Conservation (phyloP, 1,140 invertebrate species). For the Eurosta solidaginis region DNA sequence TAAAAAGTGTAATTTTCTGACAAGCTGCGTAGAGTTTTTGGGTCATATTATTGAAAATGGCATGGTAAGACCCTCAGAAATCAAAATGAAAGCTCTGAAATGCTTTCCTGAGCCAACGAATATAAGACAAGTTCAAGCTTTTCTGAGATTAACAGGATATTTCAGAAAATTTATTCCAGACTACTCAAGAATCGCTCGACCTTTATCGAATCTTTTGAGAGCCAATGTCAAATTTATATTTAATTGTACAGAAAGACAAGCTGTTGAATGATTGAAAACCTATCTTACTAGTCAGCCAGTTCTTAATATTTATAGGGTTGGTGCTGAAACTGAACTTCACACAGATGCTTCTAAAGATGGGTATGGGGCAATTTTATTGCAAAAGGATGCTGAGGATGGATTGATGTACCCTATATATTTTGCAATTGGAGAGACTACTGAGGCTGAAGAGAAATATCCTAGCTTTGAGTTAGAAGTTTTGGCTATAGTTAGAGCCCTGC, state of each 20-base stretch:
- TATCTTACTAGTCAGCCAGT: not conserved
- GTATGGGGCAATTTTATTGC: slow-evolving; percentile 38
- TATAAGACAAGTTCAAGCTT: no score
- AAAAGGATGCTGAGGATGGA: no score
- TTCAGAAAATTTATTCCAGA: slow-evolving; percentile 35
- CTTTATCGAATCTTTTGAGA: not conserved
- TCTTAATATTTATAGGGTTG: not conserved
- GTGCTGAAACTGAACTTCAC: slow-evolving; percentile 4
- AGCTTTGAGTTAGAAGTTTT: no score
- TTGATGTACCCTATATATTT: no score
- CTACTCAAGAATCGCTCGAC: slow-evolving; percentile 39
- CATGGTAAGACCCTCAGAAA: not conserved
- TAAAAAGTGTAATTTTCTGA: slow-evolving; percentile 19
- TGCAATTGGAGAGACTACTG: no score
- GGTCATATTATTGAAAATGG: slow-evolving; percentile 16
- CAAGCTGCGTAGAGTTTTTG: not conserved
- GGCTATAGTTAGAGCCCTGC: no score
- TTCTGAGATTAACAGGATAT: not conserved
- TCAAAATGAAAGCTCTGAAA: not conserved
- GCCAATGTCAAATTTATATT: not conserved
- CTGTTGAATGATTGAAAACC: not conserved
- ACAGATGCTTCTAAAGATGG: slow-evolving; percentile 33
- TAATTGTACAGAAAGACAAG: not conserved
- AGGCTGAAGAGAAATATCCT: no score
- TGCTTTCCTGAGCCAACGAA: not conserved